Evolutionary conservation across 2,113 vertebrate species (phyloP), one percentile per base, ranked within the genome.

Genomic region (Bambusicola thoracicus): DNA sequence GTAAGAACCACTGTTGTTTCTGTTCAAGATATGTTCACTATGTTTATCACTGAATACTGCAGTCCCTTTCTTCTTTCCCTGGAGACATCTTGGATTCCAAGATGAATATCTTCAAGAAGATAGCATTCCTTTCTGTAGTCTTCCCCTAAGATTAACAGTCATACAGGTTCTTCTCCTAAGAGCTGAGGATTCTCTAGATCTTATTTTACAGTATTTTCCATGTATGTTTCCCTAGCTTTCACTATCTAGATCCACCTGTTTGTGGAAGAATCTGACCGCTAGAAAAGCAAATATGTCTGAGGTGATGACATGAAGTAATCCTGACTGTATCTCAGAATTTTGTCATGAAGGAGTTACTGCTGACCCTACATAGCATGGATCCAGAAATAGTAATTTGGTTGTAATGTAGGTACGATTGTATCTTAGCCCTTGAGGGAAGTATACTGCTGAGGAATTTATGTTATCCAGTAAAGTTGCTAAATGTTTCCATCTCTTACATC

Each of bases 31-130:
- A 10, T 5, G 43, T 86, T 86, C 12, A 65, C 25, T 3, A 8
- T 44, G 32, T 72, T 93, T 87, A 34, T 92, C 10, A 1, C 30
- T 89, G 12, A 76, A 2, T 11, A 4, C 21, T 70, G 17, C 77
- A 44, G 19, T 59, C 16, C 25, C 17, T 1, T 67, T 44, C 17
- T n/a, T 62, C 51, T 85, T 87, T 65, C n/a, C 38, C 63, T 53
- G 43, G 62, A 84, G 92, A 86, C n/a, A 65, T 90, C 61, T 89
- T 65, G 49, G 74, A 63, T 93, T 94, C 70, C 49, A 58, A 82
- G 92, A 91, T 85, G n/a, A 21, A 5, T 95, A 63, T 93, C 89
- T 85, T 56, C 34, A n/a, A 68, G 63, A 62, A 79, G 58, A 49
- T 10, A 81, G 74, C 43, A 75, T 86, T 96, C 43, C 55, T 91